Conservation (phyloP, 2,797 vertebrate genomes). For the Falco biarmicus region DNA sequence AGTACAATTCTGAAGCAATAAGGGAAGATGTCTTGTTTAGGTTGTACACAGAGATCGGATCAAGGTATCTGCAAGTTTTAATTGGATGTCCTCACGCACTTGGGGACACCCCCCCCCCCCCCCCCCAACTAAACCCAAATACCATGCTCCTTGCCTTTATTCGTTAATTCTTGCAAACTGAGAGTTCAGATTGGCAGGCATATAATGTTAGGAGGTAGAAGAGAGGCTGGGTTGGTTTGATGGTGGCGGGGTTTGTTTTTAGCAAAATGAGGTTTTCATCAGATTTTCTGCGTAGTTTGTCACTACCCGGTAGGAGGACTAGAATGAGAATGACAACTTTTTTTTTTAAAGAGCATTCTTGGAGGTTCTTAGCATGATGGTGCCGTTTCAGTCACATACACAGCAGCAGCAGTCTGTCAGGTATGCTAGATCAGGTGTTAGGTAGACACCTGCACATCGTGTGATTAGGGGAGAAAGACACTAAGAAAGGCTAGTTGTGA, state of each 20-base stretch:
- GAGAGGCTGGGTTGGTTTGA: not conserved
- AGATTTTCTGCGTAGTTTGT: not conserved
- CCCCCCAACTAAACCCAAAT: no score
- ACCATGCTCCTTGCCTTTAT: not conserved
- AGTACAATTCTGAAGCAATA: not conserved
- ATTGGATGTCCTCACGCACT: rapidly evolving
- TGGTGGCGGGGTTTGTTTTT: not conserved
- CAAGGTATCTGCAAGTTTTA: not conserved
- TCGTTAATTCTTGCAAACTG: not conserved
- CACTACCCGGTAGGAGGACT: not conserved
- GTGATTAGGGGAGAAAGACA: not conserved
- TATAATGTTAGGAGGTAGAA: not conserved
- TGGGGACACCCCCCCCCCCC: no score
- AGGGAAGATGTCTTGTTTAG: not conserved
- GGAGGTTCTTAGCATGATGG: not conserved
- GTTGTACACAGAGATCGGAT: rapidly evolving
- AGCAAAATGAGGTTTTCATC: not conserved
- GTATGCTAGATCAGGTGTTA: not conserved
- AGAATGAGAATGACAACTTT: not conserved
- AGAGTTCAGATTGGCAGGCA: not conserved
- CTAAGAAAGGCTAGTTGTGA: not conserved
- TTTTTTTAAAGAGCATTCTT: not conserved
- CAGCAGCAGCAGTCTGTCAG: rapidly evolving
- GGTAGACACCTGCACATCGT: not conserved
- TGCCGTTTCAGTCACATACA: not conserved